These are phyloP conservation scores for Hyles vespertilio DNA, from an alignment of 1,140 invertebrate species.

Conservation along the genomic window DNA sequence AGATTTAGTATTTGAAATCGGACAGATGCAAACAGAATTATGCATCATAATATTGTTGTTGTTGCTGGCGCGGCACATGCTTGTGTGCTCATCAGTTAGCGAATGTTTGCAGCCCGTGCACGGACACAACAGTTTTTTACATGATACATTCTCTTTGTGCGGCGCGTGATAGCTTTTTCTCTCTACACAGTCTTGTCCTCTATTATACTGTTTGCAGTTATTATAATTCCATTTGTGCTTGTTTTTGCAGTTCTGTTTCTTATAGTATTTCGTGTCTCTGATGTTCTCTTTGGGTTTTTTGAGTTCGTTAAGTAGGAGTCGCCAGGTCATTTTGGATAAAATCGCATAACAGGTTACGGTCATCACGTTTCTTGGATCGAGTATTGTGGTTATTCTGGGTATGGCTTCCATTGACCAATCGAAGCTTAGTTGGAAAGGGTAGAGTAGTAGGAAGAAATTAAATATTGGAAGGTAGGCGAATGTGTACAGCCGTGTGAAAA, in stretches of 20 bases:
- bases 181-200: conserved; percentile 51
- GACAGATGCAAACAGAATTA: conserved; percentile 63
- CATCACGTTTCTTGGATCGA: conserved; percentile 85
- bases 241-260: conserved; percentile 54
- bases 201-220: conserved; percentile 50
- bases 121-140: conserved; percentile 59
- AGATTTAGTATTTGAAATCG: conserved; percentile 41
- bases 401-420: conserved; percentile 98
- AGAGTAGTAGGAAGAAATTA: conserved; percentile 89
- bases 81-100: conserved; percentile 75
- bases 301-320: conserved; percentile 49
- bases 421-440: conserved; percentile 90
- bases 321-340: conserved; percentile 72
- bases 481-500: conserved; percentile 85
- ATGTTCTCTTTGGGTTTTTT: conserved; percentile 50
- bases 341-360: conserved; percentile 83
- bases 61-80: conserved; percentile 74
- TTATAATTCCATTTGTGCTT: conserved; percentile 64
- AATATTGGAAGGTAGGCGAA: conserved; percentile 92
- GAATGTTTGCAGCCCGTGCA: conserved; percentile 75
- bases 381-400: conserved; percentile 83
- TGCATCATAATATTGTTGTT: conserved; percentile 77
- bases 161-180: conserved; percentile 54
- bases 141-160: conserved; percentile 54
- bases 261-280: conserved; percentile 52